Evolutionary conservation across 1,140 invertebrate genomes (phyloP), one percentile per base, ranked within the genome.

Genomic region (Lepidostoma basale): DNA sequence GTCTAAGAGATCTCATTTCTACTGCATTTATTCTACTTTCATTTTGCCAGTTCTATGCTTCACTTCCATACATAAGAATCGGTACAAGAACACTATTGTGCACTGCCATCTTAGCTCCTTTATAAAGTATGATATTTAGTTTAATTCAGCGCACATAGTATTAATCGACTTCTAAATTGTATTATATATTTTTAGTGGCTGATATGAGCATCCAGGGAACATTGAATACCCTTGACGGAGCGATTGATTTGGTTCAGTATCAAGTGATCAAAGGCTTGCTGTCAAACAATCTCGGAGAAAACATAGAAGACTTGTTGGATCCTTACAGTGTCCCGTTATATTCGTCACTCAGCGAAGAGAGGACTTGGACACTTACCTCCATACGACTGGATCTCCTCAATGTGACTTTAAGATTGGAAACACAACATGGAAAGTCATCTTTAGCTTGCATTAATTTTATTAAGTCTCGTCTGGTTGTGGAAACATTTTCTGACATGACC

Each of bases 361-460:
- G 77, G 75, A 83, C 88, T 8, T 96, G 93, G 89, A 92, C 88
- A 6, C 84, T 86, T 26, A 89, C 90, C 5, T 93, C 90, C 0
- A 87, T 98, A 70, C 88, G 88, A 68, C 84, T 98, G 26, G 90
- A 97, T 74, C 81, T 98, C 3, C 87, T 93, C n/a, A 93, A 97
- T 79, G 95, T 98, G 0, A 91, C 89, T 0, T 79, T 97, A 3
- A 87, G 90, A 69, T 76, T 96, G 16, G 80, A 88, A 74, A 83
- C 88, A 1, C 81, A 81, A 70, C 79, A 85, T 44, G 81, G 79
- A 26, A 84, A 87, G 45, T 79, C 84, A 1, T 88, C 92, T 4
- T 79, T 98, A 14, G 93, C 94, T 1, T 92, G 91, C 69, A 87
- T 98, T 58, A 94, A 97, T 79, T 98, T 98, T 77, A 93, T 98